A percentile compares a stretch with the other conserved stretches of the same genome.
Evolutionary conservation across 2,797 vertebrate species (phyloP).

Genomic region (Leucoraja ocellata): DNA sequence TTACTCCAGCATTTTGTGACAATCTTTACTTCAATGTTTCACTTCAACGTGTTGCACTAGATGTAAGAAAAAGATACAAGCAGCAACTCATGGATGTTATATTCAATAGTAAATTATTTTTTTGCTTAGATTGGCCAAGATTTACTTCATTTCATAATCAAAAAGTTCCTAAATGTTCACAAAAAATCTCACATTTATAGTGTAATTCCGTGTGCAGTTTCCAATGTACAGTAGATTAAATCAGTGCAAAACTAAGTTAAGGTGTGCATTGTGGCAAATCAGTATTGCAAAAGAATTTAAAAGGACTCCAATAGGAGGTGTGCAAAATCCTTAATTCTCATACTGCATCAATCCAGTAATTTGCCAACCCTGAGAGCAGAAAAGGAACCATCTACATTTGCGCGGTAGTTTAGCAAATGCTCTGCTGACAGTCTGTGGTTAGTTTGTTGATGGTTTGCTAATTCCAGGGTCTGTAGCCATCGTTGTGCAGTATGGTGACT

Average conservation of each 20-base stretch:
- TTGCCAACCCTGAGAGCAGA: constrained; percentile 2
- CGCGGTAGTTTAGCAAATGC: constrained; percentile 15
- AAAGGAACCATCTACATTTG: not conserved
- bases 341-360: not conserved
- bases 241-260: constrained; percentile 30
- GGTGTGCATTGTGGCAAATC: not conserved
- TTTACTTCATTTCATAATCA: not conserved
- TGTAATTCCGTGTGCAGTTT: not conserved
- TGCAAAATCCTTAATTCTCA: constrained; percentile 16
- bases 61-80: not conserved
- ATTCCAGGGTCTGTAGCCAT: constrained; percentile 66
- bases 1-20: no score
- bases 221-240: constrained; percentile 7
- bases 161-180: not conserved
- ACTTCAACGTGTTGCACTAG: not conserved
- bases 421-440: not conserved
- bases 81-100: not conserved
- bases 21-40: no score
- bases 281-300: constrained; percentile 12
- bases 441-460: constrained; percentile 43
- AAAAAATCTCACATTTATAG: constrained; percentile 11
- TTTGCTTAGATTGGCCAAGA: not conserved
- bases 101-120: not conserved
- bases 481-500: constrained; percentile 50
- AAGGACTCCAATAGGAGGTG: constrained; percentile 15